A percentile compares a stretch with the other conserved stretches of the same genome.
phyloP scores from a whole-genome alignment of 1,140 invertebrate species.

The Holotrichia oblita region DNA sequence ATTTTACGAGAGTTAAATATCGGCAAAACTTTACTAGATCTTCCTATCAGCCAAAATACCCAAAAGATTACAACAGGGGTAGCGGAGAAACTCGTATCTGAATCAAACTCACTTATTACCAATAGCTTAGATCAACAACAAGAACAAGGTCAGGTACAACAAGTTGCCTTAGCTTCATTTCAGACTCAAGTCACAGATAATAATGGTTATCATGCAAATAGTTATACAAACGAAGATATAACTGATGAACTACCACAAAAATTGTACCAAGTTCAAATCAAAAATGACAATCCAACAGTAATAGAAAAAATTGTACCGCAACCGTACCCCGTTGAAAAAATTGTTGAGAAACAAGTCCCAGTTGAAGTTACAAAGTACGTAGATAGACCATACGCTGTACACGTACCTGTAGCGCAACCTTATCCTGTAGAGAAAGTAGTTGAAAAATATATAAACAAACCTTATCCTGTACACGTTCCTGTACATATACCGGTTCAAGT shows the following conservation, averaged over 20 bases:
- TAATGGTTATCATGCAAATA: not conserved
- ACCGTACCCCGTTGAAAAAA: constrained; percentile 63
- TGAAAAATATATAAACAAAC: constrained; percentile 50
- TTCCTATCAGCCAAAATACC: constrained; percentile 43
- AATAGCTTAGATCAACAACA: constrained; percentile 47
- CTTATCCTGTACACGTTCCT: constrained; percentile 45
- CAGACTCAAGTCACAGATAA: not conserved
- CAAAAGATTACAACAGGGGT: constrained; percentile 37
- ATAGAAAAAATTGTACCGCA: constrained; percentile 58
- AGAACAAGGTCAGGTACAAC: constrained; percentile 50
- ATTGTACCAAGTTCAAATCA: not conserved
- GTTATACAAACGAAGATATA: not conserved
- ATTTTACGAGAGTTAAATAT: constrained; percentile 48
- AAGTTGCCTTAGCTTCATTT: constrained; percentile 57
- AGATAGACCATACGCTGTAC: constrained; percentile 66
- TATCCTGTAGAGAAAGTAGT: constrained; percentile 67
- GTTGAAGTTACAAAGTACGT: constrained; percentile 66
- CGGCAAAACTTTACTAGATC: constrained; percentile 51
- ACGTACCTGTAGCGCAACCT: constrained; percentile 63
- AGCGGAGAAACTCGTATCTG: constrained; percentile 13
- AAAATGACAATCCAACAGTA: not conserved
- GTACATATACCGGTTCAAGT: constrained; percentile 61
- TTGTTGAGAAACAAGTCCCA: constrained; percentile 66
- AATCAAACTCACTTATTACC: not conserved
- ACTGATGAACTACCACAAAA: not conserved